A percentile compares a stretch with the other conserved stretches of the same genome.
phyloP scores from a whole-genome alignment of 2,113 vertebrate species.

The Heliornis fulica region DNA sequence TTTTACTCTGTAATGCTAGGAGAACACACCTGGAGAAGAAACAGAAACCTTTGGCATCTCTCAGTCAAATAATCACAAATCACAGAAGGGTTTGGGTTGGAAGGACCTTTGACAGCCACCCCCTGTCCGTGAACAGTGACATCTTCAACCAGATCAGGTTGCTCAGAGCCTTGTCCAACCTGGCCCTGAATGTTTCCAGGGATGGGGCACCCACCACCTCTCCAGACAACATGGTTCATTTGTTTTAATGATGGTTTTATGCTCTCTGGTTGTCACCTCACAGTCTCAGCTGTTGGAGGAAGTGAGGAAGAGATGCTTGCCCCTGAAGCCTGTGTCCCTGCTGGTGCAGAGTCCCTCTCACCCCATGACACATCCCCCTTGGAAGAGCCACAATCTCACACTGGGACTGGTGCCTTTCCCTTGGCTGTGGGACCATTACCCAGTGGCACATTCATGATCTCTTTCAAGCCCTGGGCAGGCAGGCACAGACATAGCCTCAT shows the following conservation, averaged over 20 bases:
- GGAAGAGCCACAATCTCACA: background rate
- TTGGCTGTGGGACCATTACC: rapidly evolving
- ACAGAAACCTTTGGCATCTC: background rate
- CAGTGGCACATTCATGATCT: rapidly evolving
- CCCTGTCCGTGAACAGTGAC: background rate
- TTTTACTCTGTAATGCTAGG: background rate
- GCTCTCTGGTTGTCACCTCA: background rate
- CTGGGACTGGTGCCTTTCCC: background rate
- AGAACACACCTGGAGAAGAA: background rate
- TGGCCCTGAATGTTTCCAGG: background rate
- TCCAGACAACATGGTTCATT: background rate
- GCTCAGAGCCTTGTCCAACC: background rate
- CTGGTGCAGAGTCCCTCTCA: background rate
- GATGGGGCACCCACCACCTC: background rate
- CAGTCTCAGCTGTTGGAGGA: rapidly evolving
- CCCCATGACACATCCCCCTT: background rate
- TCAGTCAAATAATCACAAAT: background rate
- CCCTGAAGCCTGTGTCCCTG: background rate
- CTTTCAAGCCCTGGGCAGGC: background rate
- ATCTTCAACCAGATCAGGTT: background rate
- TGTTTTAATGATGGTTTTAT: background rate
- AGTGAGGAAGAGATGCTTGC: background rate
- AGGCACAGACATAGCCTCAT: background rate
- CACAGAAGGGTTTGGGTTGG: background rate
- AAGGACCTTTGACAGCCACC: background rate